A percentile compares a stretch with the other conserved stretches of the same genome.
phyloP scores from a whole-genome alignment of 2,888 invertebrate species.

The Danaus chrysippus region DNA sequence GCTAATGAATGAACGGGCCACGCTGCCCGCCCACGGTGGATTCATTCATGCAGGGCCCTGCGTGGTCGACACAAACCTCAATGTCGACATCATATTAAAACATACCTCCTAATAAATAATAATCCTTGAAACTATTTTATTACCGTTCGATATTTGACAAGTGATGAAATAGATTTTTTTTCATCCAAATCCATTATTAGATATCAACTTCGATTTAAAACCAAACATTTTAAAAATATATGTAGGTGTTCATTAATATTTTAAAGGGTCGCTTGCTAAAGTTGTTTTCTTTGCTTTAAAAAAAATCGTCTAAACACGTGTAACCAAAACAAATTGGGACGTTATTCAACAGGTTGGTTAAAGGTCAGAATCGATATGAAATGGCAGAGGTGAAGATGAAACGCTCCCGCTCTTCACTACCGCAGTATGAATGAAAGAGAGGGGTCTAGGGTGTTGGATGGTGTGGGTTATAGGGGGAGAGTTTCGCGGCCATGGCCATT shows the following conservation, averaged over 20 bases:
- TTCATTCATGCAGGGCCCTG: slow-evolving; percentile 74
- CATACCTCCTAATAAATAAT: slow-evolving; percentile 7
- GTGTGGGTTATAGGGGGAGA: slow-evolving; percentile 38
- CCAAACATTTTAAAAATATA: neutral
- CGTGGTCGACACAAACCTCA: slow-evolving; percentile 59
- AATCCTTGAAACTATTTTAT: slow-evolving; percentile 27
- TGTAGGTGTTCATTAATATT: neutral
- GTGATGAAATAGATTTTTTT: no score
- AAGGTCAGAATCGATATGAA: slow-evolving; percentile 65
- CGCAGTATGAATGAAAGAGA: slow-evolving; percentile 51
- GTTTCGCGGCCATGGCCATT: slow-evolving; percentile 69
- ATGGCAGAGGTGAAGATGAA: slow-evolving; percentile 60
- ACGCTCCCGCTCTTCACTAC: slow-evolving; percentile 40
- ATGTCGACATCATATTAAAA: slow-evolving; percentile 45
- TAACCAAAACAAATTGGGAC: slow-evolving; percentile 15
- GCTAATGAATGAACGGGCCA: slow-evolving; percentile 72
- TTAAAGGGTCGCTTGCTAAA: no score
- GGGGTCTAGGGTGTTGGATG: slow-evolving; percentile 20
- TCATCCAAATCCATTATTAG: no score
- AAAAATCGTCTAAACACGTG: neutral
- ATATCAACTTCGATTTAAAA: no score
- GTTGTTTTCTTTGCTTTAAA: neutral
- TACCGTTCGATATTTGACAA: no score
- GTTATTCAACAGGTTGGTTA: slow-evolving; percentile 52
- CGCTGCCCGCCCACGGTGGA: slow-evolving; percentile 57